Evolutionary conservation across 2,888 invertebrate genomes (phyloP), one percentile per base, ranked within the genome.

Genomic region (Anarsia innoxiella): DNA sequence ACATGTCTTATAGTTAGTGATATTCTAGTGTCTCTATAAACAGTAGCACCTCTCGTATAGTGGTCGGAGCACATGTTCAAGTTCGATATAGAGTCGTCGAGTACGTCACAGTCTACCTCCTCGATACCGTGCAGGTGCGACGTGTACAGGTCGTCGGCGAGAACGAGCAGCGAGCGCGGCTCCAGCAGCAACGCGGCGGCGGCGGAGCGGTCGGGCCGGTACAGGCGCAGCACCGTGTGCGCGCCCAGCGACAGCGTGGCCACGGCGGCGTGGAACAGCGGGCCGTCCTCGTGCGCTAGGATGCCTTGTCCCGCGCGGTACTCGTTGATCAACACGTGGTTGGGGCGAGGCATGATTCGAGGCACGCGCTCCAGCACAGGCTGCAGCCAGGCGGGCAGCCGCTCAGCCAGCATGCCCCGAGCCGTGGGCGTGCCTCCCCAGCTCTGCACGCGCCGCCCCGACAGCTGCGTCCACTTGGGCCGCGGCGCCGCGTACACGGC

Each of bases 201-300:
- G 2, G 26, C 10, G 12, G 4, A 6, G 2, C 16, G 14, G 10
- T 12, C 19, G 5, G 5, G 11, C 4, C 3, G 2, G 19, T 6
- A 19, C 28, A 33, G 12, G 4, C 30, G 23, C 28, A 99, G 84
- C n/a, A 97, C 71, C 8, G 93, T 93, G 65, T 97, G 94, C 0
- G 96, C 95, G 0, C 97, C 96, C 52, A 96, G 90, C 31, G 92
- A 94, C 40, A 99, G 91, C 0, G 99, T 99, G 11, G 96, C 92
- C 37, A 99, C 94, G 9, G 92, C 92, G 0, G 98, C 97, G 70
- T 91, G 91, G 71, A 97, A 99, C 10, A 99, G 78, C 0, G 96
- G 93, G 0, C 99, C 99, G 80, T 99, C 99, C 13, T 93, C 90
- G 80, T 99, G 99, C 1, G 98, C 94, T 93, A 99, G 93, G 43